phyloP scores from a whole-genome alignment of 2,888 invertebrate species.

The Muschampia plurimacula region DNA sequence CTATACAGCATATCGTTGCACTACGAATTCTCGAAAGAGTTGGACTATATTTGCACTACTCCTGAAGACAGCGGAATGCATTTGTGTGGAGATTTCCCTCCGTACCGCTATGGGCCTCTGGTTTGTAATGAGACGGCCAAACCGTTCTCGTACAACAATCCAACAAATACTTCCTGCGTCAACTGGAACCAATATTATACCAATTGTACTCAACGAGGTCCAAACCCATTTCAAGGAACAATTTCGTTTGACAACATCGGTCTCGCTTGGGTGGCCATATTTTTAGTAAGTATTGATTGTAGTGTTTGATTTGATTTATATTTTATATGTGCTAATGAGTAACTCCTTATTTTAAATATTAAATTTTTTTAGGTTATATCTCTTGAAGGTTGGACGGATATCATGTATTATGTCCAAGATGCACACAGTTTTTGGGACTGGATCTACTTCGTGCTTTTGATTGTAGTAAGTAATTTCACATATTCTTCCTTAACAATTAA shows the following conservation, averaged over 20 bases:
- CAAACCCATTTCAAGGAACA: slow-evolving; percentile 99
- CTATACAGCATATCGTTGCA: slow-evolving; percentile 89
- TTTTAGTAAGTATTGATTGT: slow-evolving; percentile 91
- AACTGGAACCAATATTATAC: slow-evolving; percentile 99
- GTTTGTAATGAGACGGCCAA: slow-evolving; percentile 92
- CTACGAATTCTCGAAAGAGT: slow-evolving; percentile 94
- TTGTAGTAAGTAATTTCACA: slow-evolving; percentile 93
- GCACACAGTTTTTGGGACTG: slow-evolving; percentile 99
- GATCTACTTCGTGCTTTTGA: slow-evolving; percentile 99
- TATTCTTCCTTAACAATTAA: not conserved
- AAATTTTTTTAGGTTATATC: slow-evolving; percentile 94
- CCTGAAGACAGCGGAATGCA: slow-evolving; percentile 98
- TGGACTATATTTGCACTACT: slow-evolving; percentile 98
- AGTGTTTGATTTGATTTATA: not conserved
- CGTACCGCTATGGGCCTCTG: slow-evolving; percentile 89
- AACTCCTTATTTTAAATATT: slow-evolving; percentile 13
- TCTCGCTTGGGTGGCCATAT: slow-evolving; percentile 99
- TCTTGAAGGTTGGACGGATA: slow-evolving; percentile 99
- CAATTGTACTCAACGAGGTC: slow-evolving; percentile 95
- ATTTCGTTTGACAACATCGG: slow-evolving; percentile 99
- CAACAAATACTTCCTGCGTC: slow-evolving; percentile 93
- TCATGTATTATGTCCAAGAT: slow-evolving; percentile 99
- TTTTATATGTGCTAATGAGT: slow-evolving; percentile 22
- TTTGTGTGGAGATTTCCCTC: slow-evolving; percentile 93
- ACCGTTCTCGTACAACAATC: slow-evolving; percentile 85